Evolutionary conservation across 2,113 vertebrate species (phyloP).

Genomic region (Tamias sibiricus): DNA sequence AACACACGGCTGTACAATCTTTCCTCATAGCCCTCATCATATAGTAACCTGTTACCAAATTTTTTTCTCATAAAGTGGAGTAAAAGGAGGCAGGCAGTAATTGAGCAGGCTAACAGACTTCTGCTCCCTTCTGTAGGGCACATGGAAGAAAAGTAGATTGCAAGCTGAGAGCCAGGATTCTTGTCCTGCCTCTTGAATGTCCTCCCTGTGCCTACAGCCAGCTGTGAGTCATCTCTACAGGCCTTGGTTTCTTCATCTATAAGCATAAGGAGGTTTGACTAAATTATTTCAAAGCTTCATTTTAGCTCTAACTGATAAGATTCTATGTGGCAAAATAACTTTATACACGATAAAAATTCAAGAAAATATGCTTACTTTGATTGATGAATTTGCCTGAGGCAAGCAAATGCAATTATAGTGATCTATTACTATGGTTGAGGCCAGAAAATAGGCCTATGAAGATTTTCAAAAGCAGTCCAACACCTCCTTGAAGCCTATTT

Average conservation of each 20-base stretch:
- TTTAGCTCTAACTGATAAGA: neutral
- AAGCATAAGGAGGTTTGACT: neutral
- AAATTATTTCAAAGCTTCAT: neutral
- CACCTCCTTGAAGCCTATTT: neutral
- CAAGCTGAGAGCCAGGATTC: neutral
- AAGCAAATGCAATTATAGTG: constrained; percentile 20
- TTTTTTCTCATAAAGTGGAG: neutral
- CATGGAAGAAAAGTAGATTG: neutral
- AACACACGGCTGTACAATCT: neutral
- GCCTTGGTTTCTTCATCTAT: neutral
- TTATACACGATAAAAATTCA: neutral
- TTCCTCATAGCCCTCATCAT: neutral
- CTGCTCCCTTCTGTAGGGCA: neutral
- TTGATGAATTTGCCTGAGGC: neutral
- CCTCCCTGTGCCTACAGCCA: neutral
- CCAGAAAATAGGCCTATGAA: neutral
- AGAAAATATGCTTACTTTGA: neutral
- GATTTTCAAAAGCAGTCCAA: neutral
- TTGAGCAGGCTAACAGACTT: neutral
- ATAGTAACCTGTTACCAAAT: neutral
- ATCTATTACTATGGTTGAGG: neutral
- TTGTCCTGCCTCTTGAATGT: neutral
- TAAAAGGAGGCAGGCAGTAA: neutral
- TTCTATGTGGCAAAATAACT: neutral
- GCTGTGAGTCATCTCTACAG: neutral